Evolutionary conservation across 2,888 invertebrate genomes (phyloP).

Genomic region (Linyphia triangularis): DNA sequence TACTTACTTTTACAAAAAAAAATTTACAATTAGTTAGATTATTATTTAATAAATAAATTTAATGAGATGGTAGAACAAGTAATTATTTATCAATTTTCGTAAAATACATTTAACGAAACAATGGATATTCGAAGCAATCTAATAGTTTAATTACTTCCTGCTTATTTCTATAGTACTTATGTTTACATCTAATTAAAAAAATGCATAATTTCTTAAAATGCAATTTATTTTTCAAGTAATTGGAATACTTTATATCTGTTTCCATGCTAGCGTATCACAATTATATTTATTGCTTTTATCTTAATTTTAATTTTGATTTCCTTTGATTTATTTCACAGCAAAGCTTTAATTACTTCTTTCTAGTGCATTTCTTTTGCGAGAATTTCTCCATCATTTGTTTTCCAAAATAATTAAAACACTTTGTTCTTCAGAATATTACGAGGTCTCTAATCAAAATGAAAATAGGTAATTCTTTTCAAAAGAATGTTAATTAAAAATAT

Average conservation of each 20-base stretch:
- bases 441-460: neutral
- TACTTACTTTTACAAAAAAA: no score
- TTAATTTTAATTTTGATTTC: neutral
- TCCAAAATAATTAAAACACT: neutral
- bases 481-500: neutral
- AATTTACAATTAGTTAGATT: no score
- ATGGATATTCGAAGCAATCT: no score
- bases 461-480: neutral
- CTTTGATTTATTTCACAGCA: neutral
- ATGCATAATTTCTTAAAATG: neutral
- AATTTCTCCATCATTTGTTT: neutral
- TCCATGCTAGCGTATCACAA: neutral
- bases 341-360: neutral
- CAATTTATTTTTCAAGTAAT: neutral
- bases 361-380: neutral
- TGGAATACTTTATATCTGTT: neutral
- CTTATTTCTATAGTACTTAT: neutral
- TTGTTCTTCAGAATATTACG: neutral
- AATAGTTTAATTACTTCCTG: no score
- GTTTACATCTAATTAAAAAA: neutral
- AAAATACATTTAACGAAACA: no score
- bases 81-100: no score
- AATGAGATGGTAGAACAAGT: no score
- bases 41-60: no score
- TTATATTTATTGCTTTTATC: neutral